These are phyloP conservation scores for Drosophila atripex DNA, from an alignment of 2,888 invertebrate genomes.

Conservation along the genomic window DNA sequence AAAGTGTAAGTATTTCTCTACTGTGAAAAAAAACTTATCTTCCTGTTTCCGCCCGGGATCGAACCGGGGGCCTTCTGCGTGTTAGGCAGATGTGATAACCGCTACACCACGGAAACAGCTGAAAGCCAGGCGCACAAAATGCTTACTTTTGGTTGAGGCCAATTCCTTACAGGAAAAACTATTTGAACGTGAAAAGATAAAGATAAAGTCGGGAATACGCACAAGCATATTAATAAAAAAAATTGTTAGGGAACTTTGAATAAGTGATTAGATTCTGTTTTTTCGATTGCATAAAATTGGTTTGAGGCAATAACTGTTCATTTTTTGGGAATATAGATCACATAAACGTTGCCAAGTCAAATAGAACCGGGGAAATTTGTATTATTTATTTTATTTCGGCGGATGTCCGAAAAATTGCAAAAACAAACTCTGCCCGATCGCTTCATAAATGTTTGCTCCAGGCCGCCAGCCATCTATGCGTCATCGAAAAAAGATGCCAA, in stretches of 20 bases:
- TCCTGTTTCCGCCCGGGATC: conserved; percentile 81
- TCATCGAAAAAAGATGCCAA: conserved; percentile 37
- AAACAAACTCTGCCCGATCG: neutral
- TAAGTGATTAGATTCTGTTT: neutral
- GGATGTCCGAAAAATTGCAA: conserved; percentile 4
- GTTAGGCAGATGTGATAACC: conserved; percentile 85
- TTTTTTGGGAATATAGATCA: neutral
- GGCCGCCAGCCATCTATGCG: conserved; percentile 28
- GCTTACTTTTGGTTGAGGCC: conserved; percentile 9
- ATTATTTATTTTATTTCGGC: neutral
- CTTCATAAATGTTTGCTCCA: conserved; percentile 12
- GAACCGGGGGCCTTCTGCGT: conserved; percentile 85
- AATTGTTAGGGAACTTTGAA: neutral
- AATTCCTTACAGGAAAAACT: neutral
- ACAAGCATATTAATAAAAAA: neutral
- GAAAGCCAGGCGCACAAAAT: neutral
- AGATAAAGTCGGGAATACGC: neutral
- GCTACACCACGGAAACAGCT: conserved; percentile 84
- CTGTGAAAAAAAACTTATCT: neutral
- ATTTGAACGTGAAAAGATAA: neutral
- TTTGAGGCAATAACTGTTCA: neutral
- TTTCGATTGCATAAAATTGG: no score
- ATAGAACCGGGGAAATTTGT: no score
- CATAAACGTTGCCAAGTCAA: neutral
- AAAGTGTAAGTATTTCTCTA: no score